Evolutionary conservation across 2,888 invertebrate genomes (phyloP).

Genomic region (Scaptodrosophila latifasciaeformis): DNA sequence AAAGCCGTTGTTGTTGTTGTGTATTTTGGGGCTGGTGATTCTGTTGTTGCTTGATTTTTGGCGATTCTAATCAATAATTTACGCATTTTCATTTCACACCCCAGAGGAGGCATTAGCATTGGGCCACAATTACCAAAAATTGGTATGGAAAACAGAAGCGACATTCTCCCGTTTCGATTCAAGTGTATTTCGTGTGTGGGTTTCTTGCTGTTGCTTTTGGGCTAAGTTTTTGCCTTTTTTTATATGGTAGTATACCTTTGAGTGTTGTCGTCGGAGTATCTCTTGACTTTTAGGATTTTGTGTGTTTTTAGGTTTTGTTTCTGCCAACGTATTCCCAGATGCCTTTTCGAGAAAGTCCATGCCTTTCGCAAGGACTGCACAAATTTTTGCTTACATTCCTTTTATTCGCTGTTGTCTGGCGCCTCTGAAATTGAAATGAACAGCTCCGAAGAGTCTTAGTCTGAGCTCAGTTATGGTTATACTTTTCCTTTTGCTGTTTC

Average conservation of each 20-base stretch:
- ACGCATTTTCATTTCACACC: conserved; percentile 63
- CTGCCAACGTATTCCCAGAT: conserved; percentile 42
- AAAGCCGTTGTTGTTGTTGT: too few species aligned
- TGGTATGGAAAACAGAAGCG: conserved; percentile 41
- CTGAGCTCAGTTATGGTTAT: too few species aligned
- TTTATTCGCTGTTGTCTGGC: conserved; percentile 19
- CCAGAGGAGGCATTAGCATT: conserved; percentile 61
- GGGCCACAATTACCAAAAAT: conserved; percentile 50
- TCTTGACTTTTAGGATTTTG: background rate
- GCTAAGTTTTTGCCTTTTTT: conserved; percentile 6
- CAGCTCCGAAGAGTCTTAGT: too few species aligned
- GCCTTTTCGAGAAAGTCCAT: conserved; percentile 10
- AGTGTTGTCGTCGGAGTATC: too few species aligned
- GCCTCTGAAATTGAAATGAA: too few species aligned
- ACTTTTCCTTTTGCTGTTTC: background rate
- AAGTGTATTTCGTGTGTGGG: conserved; percentile 1
- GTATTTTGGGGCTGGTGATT: background rate
- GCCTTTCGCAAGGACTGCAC: conserved; percentile 23
- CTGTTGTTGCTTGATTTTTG: conserved; percentile 39
- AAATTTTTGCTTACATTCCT: background rate
- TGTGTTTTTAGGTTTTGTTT: conserved; percentile 6
- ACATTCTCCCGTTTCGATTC: too few species aligned
- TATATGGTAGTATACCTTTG: conserved; percentile 7
- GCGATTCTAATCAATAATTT: conserved; percentile 67
- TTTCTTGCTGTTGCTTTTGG: background rate